A percentile compares a stretch with the other conserved stretches of the same genome.
phyloP scores from a whole-genome alignment of 2,888 invertebrate species.

The Ferrisia virgata region DNA sequence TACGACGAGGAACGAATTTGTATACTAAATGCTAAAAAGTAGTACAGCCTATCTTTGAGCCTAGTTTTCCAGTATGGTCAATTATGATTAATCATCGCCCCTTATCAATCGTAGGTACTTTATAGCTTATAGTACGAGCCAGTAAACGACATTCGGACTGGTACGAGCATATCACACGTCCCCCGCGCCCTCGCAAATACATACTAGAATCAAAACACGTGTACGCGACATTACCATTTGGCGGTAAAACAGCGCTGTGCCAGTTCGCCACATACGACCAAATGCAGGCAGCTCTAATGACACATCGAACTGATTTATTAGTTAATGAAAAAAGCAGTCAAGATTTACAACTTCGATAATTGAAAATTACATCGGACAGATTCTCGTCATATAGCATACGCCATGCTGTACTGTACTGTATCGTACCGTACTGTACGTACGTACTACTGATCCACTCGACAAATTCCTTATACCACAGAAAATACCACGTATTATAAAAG shows the following conservation, averaged over 20 bases:
- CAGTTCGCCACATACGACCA: background rate
- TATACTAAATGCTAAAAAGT: background rate
- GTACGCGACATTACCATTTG: slow-evolving; percentile 1
- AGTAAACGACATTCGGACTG: background rate
- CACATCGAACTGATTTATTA: slow-evolving; percentile 27
- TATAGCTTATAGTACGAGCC: background rate
- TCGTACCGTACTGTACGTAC: background rate
- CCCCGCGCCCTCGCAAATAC: background rate
- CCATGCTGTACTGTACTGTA: background rate
- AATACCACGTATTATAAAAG: background rate
- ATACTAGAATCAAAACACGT: background rate
- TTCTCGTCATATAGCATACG: background rate
- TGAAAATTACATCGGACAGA: slow-evolving; percentile 21
- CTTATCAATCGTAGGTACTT: background rate
- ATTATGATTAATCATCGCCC: background rate
- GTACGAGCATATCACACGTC: background rate
- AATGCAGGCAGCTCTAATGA: background rate
- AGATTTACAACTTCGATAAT: slow-evolving; percentile 22
- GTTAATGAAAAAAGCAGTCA: slow-evolving; percentile 12
- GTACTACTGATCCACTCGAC: background rate
- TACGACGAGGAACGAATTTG: background rate
- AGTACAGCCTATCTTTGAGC: background rate
- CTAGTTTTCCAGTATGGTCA: background rate
- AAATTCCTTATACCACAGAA: background rate
- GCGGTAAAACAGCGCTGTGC: background rate